phyloP scores from a whole-genome alignment of 2,113 vertebrate species.

The Reinhardtius hippoglossoides region DNA sequence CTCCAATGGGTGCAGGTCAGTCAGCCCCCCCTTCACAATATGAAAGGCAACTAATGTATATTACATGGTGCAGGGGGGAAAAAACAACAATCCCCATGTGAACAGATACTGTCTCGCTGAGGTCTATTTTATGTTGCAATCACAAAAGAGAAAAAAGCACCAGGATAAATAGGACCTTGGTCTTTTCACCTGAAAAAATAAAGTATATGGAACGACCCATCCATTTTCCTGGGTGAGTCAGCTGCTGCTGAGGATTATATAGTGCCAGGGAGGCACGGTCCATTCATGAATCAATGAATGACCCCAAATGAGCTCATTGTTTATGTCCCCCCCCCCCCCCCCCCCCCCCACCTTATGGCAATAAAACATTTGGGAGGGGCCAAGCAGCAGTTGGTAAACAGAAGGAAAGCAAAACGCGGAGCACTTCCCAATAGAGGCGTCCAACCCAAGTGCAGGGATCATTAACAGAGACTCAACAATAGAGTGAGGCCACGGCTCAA shows the following conservation, averaged over 20 bases:
- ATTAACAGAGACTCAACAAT: slow-evolving; percentile 38
- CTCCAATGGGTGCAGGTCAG: not conserved
- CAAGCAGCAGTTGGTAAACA: slow-evolving; percentile 25
- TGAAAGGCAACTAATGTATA: not conserved
- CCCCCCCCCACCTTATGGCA: slow-evolving; percentile 28
- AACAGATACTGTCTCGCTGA: not conserved
- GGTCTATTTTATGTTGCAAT: slow-evolving; percentile 20
- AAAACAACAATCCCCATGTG: not conserved
- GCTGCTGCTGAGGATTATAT: slow-evolving; percentile 40
- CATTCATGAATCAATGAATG: slow-evolving; percentile 62
- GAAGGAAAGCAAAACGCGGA: slow-evolving; percentile 48
- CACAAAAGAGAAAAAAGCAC: not conserved
- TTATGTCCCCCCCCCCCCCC: slow-evolving; percentile 40
- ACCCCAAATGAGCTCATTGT: slow-evolving; percentile 50
- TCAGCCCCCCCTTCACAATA: too few relatives aligned
- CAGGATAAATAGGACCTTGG: not conserved
- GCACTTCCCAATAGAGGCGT: slow-evolving; percentile 30
- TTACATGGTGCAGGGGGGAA: not conserved
- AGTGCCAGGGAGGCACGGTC: slow-evolving; percentile 29
- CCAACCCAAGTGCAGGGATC: slow-evolving; percentile 17
- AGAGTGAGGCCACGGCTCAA: not conserved
- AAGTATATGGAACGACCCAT: slow-evolving; percentile 20
- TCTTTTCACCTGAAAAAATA: slow-evolving; percentile 16
- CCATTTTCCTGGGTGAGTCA: slow-evolving; percentile 46
- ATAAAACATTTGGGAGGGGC: slow-evolving; percentile 44